Conservation (phyloP, 1,140 invertebrate genomes). For the Drosophila kohkoa region DNA sequence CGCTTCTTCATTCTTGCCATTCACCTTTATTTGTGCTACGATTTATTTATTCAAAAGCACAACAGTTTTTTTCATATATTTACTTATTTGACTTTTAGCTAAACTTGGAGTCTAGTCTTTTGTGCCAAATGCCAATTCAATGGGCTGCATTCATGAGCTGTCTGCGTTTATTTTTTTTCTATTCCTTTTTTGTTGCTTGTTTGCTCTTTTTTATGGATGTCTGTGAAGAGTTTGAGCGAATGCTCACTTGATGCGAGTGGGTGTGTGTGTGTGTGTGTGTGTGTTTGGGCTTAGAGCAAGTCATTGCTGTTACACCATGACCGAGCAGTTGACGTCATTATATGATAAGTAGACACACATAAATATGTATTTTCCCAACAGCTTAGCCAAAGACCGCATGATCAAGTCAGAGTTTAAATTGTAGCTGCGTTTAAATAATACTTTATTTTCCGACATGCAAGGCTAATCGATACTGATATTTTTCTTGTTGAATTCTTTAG, state of each 20-base stretch:
- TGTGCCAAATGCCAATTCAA: conserved; percentile 73
- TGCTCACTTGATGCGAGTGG: conserved; percentile 29
- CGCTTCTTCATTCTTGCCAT: conserved; percentile 32
- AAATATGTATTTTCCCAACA: conserved; percentile 38
- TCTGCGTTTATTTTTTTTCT: conserved; percentile 49
- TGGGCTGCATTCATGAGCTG: conserved; percentile 61
- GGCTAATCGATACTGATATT: conserved; percentile 47
- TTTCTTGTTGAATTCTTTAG: conserved; percentile 1
- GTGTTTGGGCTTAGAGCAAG: conserved; percentile 12
- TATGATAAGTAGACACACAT: conserved; percentile 55
- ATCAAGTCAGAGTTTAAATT: conserved; percentile 18
- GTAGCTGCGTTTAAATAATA: too few species aligned
- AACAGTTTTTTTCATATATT: conserved; percentile 64
- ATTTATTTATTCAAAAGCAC: conserved; percentile 78
- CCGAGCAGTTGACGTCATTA: conserved; percentile 65
- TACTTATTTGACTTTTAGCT: conserved; percentile 78
- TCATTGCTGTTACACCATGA: conserved; percentile 8
- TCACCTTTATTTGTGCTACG: conserved; percentile 71
- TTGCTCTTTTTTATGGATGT: conserved; percentile 43
- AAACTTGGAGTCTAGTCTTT: conserved; percentile 73
- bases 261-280: conserved; percentile 26
- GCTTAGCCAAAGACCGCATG: conserved; percentile 6
- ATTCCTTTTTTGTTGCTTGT: conserved; percentile 46
- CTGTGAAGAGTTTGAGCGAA: conserved; percentile 34
- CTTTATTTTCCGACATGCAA: not conserved